phyloP scores from a whole-genome alignment of 2,797 vertebrate species.

The Tragelaphus oryx region DNA sequence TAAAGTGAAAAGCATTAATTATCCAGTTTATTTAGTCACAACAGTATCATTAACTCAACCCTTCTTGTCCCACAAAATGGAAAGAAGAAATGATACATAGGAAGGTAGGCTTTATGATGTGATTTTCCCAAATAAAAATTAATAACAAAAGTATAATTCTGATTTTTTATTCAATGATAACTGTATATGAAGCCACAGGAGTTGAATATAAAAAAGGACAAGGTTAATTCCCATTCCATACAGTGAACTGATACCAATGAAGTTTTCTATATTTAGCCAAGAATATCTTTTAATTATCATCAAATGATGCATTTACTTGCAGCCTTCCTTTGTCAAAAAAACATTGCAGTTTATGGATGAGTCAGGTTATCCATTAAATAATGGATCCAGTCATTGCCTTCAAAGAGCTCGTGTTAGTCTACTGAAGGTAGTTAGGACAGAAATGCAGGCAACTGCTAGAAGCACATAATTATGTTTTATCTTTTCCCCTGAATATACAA shows the following conservation, averaged over 20 bases:
- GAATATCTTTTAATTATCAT: background rate
- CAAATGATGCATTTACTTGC: background rate
- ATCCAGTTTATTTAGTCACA: slow-evolving; percentile 6
- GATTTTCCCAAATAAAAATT: background rate
- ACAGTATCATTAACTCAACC: background rate
- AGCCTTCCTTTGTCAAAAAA: background rate
- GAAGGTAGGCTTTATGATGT: slow-evolving; percentile 14
- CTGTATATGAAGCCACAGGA: background rate
- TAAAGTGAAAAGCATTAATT: slow-evolving; percentile 53
- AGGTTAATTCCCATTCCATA: background rate
- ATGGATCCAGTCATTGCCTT: background rate
- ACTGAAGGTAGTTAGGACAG: background rate
- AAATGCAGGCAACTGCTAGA: background rate
- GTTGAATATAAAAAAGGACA: slow-evolving; percentile 1
- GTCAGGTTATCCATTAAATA: background rate
- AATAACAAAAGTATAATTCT: slow-evolving; percentile 20
- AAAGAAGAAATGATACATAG: slow-evolving; percentile 12
- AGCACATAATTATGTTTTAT: background rate
- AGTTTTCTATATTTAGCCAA: slow-evolving; percentile 20
- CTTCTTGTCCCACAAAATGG: background rate
- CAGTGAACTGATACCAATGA: slow-evolving; percentile 14
- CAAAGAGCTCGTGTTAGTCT: background rate
- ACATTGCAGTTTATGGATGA: background rate
- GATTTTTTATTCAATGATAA: slow-evolving; percentile 31
- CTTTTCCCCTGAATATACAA: background rate